phyloP scores from a whole-genome alignment of 2,113 vertebrate species.

The Elephantulus edwardii region DNA sequence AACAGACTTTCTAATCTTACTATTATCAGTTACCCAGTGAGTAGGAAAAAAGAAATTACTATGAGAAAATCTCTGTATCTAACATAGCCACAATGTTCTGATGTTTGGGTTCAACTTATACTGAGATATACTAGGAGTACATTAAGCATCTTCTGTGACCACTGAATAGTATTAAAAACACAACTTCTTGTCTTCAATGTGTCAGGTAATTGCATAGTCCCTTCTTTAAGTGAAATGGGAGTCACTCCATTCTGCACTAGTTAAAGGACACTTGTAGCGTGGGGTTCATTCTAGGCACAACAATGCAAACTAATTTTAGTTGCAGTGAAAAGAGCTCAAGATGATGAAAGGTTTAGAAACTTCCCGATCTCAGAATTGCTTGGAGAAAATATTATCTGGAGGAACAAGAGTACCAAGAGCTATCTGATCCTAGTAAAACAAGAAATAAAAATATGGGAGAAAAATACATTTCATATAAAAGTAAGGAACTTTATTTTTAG shows the following conservation, averaged over 20 bases:
- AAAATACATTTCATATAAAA: slow-evolving; percentile 22
- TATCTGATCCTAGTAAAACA: slow-evolving; percentile 15
- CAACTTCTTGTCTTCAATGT: neutral
- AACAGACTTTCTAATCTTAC: neutral
- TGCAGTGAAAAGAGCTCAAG: neutral
- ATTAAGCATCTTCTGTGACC: neutral
- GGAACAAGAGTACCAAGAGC: slow-evolving; percentile 15
- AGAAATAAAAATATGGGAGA: neutral
- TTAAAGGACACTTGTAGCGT: neutral
- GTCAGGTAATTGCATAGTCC: neutral
- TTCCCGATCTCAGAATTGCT: neutral
- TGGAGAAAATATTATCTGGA: neutral
- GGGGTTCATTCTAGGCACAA: neutral
- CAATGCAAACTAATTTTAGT: neutral
- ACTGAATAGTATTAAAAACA: neutral
- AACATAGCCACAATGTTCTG: neutral
- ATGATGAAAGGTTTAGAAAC: neutral
- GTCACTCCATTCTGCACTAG: neutral
- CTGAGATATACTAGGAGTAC: neutral
- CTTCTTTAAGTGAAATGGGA: neutral
- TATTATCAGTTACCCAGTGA: neutral
- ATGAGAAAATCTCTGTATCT: neutral
- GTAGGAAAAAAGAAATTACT: neutral
- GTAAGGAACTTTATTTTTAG: neutral
- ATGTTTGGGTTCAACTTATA: slow-evolving; percentile 5